Conservation (phyloP, 1,140 invertebrate genomes). For the Halotydeus destructor region DNA sequence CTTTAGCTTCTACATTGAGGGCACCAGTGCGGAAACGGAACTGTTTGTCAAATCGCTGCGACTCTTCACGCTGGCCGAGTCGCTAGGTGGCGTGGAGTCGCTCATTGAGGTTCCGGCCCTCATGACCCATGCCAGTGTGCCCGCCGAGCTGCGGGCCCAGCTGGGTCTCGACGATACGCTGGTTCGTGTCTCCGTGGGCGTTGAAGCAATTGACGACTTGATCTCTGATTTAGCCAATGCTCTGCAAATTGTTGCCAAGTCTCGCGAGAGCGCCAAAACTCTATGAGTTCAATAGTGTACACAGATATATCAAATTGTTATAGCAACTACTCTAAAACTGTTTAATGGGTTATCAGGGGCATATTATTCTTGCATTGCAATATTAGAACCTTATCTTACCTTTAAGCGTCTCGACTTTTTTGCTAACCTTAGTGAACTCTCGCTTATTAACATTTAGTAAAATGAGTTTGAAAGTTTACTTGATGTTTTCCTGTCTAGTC, state of each 20-base stretch:
- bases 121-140: conserved; percentile 27
- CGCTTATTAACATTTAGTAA: too few species aligned
- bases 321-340: too few species aligned
- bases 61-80: conserved; percentile 75
- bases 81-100: conserved; percentile 85
- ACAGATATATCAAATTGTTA: too few species aligned
- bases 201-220: conserved; percentile 69
- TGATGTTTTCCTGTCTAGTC: too few species aligned
- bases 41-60: conserved; percentile 56
- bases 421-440: too few species aligned
- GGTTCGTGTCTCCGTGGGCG: conserved; percentile 70
- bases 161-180: conserved; percentile 70
- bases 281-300: too few species aligned
- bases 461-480: too few species aligned
- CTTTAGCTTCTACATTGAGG: conserved; percentile 66
- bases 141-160: conserved; percentile 37
- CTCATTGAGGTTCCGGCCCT: conserved; percentile 42
- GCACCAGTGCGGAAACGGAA: conserved; percentile 46
- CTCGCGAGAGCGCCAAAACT: too few species aligned
- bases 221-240: conserved; percentile 71
- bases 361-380: too few species aligned
- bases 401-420: too few species aligned
- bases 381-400: too few species aligned
- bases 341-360: too few species aligned
- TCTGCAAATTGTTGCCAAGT: conserved; percentile 18